Percentiles rank a stretch among this genome's conserved stretches.
Conservation (phyloP, 2,113 vertebrate species). For the Ctenodactylus gundi region DNA sequence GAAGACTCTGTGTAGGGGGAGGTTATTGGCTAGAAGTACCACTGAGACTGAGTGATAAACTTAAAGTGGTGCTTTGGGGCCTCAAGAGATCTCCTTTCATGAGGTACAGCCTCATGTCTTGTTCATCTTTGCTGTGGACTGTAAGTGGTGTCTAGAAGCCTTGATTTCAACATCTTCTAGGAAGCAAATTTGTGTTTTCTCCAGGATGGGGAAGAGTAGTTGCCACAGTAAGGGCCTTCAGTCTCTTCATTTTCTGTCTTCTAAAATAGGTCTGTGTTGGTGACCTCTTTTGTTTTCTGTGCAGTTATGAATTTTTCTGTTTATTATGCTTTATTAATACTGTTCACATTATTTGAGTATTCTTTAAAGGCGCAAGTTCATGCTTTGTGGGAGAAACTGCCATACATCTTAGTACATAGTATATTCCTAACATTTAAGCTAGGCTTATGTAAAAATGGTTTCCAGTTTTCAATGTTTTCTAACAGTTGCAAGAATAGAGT, state of each 20-base stretch:
- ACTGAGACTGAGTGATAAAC: background rate
- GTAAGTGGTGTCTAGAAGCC: background rate
- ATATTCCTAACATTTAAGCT: too few relatives aligned
- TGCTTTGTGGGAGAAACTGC: background rate
- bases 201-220: background rate
- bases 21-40: background rate
- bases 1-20: background rate
- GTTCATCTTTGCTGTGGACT: background rate
- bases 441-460: background rate
- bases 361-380: background rate
- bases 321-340: background rate
- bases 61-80: background rate
- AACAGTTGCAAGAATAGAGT: background rate
- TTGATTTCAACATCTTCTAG: background rate
- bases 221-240: background rate
- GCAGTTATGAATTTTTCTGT: background rate
- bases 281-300: background rate
- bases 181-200: background rate
- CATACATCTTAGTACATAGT: background rate
- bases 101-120: background rate
- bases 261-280: background rate
- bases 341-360: background rate
- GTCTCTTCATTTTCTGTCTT: background rate
- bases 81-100: background rate
- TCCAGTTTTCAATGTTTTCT: conserved; percentile 14